Evolutionary conservation across 2,797 vertebrate species (phyloP).

Genomic region (Euthynnus affinis): DNA sequence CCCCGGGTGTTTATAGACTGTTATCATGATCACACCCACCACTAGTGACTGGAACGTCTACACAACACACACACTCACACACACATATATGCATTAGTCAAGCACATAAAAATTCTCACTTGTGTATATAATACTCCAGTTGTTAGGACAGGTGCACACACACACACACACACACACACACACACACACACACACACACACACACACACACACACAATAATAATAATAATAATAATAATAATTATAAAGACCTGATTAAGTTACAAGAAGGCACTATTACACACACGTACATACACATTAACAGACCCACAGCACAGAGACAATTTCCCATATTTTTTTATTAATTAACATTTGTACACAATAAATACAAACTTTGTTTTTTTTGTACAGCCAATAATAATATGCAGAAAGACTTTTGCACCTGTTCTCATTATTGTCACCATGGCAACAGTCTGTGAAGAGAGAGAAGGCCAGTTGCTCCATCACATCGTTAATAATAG

Average conservation of each 20-base stretch:
- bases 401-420: slow-evolving; percentile 91
- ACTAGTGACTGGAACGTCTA: background rate
- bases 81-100: background rate
- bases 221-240: too few species aligned
- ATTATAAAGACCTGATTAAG: too few species aligned
- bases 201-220: background rate
- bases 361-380: slow-evolving; percentile 99
- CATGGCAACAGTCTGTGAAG: slow-evolving; percentile 86
- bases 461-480: slow-evolving; percentile 87
- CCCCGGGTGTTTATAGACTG: slow-evolving; percentile 47
- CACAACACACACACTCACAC: slow-evolving; percentile 12
- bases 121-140: background rate
- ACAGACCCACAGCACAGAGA: background rate
- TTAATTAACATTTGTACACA: slow-evolving; percentile 99
- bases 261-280: background rate
- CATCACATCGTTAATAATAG: slow-evolving; percentile 80
- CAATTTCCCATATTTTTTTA: slow-evolving; percentile 87
- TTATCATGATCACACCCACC: slow-evolving; percentile 69
- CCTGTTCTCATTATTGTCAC: slow-evolving; percentile 88
- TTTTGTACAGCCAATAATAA: slow-evolving; percentile 96
- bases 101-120: background rate
- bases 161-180: background rate
- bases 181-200: background rate
- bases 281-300: background rate
- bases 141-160: background rate